Percentiles rank a stretch among this genome's conserved stretches.
phyloP scores from a whole-genome alignment of 37 sponge, comb jelly and placozoan species.

The Chondrosia reniformis region DNA sequence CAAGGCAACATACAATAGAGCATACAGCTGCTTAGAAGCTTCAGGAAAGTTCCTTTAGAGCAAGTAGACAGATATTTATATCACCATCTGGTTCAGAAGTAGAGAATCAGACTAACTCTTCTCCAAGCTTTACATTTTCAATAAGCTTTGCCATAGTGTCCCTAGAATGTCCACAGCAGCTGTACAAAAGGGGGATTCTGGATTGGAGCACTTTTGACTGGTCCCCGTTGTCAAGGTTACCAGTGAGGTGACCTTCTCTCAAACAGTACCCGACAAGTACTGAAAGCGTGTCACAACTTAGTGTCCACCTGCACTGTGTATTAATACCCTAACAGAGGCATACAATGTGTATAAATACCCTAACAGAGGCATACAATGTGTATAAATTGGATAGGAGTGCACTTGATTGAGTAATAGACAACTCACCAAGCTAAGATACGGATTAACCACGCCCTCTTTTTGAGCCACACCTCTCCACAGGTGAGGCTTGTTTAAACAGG shows the following conservation, averaged over 20 bases:
- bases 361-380: neutral
- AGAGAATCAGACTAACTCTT: too few species aligned
- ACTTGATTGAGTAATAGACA: neutral
- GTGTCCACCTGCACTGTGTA: neutral
- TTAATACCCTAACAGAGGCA: slow-evolving; percentile 1
- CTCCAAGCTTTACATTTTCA: too few species aligned
- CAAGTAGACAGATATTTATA: too few species aligned
- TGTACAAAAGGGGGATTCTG: slow-evolving; percentile 29
- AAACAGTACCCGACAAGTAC: slow-evolving; percentile 20
- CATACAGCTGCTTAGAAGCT: too few species aligned
- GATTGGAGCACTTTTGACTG: neutral
- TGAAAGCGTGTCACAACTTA: neutral
- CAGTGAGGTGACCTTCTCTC: slow-evolving; percentile 6
- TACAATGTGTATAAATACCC: neutral
- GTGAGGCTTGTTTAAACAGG: slow-evolving; percentile 61
- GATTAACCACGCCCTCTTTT: slow-evolving; percentile 67
- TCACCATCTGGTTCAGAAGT: too few species aligned
- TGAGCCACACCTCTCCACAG: slow-evolving; percentile 74
- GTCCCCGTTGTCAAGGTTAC: neutral
- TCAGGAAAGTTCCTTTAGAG: too few species aligned
- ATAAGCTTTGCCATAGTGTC: too few species aligned
- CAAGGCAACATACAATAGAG: too few species aligned
- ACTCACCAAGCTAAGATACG: slow-evolving; percentile 52
- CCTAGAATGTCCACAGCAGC: slow-evolving; percentile 47
- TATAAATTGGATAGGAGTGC: too few species aligned